A percentile compares a stretch with the other conserved stretches of the same genome.
Conservation (phyloP, 2,797 vertebrate species). For the Meriones psammophilus region DNA sequence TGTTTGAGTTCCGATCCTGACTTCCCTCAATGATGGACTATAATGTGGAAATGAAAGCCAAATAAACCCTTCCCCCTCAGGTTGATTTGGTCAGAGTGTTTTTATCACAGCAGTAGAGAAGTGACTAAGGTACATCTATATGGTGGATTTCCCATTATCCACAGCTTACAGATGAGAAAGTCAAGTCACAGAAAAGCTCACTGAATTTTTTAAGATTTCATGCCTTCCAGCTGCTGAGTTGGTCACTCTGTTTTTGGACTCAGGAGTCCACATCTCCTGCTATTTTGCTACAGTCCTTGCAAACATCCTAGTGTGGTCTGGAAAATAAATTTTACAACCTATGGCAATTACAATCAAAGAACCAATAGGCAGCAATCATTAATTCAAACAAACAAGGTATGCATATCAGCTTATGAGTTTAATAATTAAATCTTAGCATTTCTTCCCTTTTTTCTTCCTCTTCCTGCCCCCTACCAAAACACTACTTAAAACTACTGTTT, state of each 20-base stretch:
- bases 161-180: constrained; percentile 15
- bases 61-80: neutral
- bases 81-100: neutral
- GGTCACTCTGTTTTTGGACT: neutral
- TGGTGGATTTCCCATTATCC: neutral
- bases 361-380: neutral
- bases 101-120: neutral
- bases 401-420: neutral
- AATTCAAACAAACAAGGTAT: neutral
- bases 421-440: constrained; percentile 4
- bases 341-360: neutral
- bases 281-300: neutral
- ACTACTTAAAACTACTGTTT: neutral
- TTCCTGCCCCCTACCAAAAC: neutral
- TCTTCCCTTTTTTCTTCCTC: neutral
- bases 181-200: neutral
- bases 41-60: neutral
- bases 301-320: neutral
- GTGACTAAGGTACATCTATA: too few species aligned
- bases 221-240: neutral
- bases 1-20: too few species aligned
- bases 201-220: neutral
- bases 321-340: constrained; percentile 17
- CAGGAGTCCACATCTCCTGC: neutral
- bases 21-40: neutral